A percentile compares a stretch with the other conserved stretches of the same genome.
These are phyloP conservation scores for Leptinotarsa defecta DNA, from an alignment of 1,140 invertebrate species.

Conservation along the genomic window DNA sequence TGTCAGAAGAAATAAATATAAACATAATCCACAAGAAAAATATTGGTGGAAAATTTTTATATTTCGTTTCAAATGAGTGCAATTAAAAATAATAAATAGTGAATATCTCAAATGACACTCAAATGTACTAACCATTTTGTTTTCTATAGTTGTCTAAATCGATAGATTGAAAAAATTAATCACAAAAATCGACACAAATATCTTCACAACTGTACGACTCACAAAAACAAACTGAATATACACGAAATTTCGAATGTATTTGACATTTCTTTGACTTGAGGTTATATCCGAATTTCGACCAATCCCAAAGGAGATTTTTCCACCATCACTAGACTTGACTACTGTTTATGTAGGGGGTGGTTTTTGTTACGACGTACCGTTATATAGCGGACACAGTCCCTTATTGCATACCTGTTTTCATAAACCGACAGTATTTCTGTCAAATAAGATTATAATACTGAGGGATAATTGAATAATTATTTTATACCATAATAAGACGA, in stretches of 20 bases:
- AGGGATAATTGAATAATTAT: too few relatives aligned
- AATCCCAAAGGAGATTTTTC: slow-evolving; percentile 1
- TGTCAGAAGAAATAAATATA: too few relatives aligned
- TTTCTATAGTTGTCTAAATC: too few relatives aligned
- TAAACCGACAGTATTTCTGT: not conserved
- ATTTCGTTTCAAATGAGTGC: too few relatives aligned
- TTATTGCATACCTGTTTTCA: slow-evolving; percentile 11
- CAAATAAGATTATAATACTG: too few relatives aligned
- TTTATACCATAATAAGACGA: too few relatives aligned
- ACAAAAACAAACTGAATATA: slow-evolving; percentile 3
- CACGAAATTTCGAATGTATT: not conserved
- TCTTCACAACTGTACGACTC: not conserved
- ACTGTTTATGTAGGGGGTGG: slow-evolving; percentile 19
- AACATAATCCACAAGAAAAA: too few relatives aligned
- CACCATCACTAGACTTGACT: not conserved
- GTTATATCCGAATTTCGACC: slow-evolving; percentile 2
- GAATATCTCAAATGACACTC: too few relatives aligned
- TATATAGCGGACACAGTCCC: not conserved
- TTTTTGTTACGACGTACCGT: slow-evolving; percentile 15
- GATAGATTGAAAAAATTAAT: too few relatives aligned
- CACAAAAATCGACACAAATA: not conserved
- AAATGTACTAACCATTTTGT: too few relatives aligned
- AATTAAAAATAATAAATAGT: too few relatives aligned
- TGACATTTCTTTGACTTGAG: slow-evolving; percentile 7
- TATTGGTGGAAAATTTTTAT: too few relatives aligned